Conservation (phyloP, 1,140 invertebrate species). For the Lasioglossum albipes region DNA sequence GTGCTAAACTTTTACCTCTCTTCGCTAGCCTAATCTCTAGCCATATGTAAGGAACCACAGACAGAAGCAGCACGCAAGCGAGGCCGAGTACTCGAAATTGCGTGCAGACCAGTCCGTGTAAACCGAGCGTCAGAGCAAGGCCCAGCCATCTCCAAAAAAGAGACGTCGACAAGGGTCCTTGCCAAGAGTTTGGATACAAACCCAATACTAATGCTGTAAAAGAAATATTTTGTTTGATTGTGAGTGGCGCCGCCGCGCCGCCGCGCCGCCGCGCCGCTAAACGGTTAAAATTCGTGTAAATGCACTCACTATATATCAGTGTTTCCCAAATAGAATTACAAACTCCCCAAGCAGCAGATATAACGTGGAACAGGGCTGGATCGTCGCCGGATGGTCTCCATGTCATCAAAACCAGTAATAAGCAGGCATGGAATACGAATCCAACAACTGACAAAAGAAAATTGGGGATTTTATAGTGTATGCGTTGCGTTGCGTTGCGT, state of each 20-base stretch:
- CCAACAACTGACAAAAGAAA: constrained; percentile 81
- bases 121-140: constrained; percentile 75
- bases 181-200: constrained; percentile 77
- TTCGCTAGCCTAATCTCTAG: constrained; percentile 74
- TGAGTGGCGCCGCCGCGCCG: no score
- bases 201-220: constrained; percentile 76
- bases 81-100: constrained; percentile 76
- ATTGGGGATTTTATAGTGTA: background rate
- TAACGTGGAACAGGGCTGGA: constrained; percentile 85
- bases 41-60: constrained; percentile 77
- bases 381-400: constrained; percentile 84
- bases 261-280: no score
- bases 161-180: constrained; percentile 78
- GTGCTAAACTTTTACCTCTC: constrained; percentile 70
- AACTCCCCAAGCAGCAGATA: constrained; percentile 87
- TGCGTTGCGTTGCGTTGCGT: no score
- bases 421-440: constrained; percentile 84
- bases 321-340: constrained; percentile 88
- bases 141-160: constrained; percentile 79
- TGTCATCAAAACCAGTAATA: constrained; percentile 83
- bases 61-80: constrained; percentile 72
- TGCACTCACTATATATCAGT: constrained; percentile 77
- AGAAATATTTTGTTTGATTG: background rate
- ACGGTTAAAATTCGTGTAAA: background rate
- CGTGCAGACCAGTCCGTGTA: constrained; percentile 78